phyloP scores from a whole-genome alignment of 2,113 vertebrate genomes.

The Sinocyclocheilus maitianheensis region DNA sequence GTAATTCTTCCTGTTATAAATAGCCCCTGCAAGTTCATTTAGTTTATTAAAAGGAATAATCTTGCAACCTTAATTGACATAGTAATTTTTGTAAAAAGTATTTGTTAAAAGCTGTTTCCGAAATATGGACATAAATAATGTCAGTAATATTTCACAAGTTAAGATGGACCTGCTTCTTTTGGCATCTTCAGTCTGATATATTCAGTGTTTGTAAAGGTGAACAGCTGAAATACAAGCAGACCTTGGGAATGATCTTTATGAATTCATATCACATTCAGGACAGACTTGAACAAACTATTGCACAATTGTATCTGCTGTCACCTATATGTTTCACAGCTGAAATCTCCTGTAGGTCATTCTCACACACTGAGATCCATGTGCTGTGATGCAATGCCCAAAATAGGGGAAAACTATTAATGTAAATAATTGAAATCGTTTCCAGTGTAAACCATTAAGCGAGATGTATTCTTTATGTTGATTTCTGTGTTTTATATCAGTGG shows the following conservation, averaged over 20 bases:
- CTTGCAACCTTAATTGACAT: not conserved
- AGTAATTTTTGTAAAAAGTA: not conserved
- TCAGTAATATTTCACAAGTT: not conserved
- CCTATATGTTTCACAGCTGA: constrained; percentile 1
- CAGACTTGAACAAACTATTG: not conserved
- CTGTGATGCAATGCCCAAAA: no score
- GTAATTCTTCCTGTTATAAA: not conserved
- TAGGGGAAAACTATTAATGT: not conserved
- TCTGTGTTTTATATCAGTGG: not conserved
- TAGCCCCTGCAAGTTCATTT: not conserved
- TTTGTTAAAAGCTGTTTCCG: not conserved
- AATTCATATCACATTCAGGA: not conserved
- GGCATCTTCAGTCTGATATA: not conserved
- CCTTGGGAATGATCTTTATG: not conserved
- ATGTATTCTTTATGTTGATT: not conserved
- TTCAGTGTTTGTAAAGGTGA: not conserved
- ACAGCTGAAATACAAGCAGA: not conserved
- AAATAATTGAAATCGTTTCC: not conserved
- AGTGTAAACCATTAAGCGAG: not conserved
- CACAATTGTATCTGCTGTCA: constrained; percentile 12
- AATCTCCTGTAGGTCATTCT: not conserved
- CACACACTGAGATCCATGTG: not conserved
- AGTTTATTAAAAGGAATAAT: not conserved
- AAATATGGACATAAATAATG: not conserved
- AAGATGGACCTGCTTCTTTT: not conserved